Base-by-base conservation (phyloP, 2,797 vertebrate genomes). In the Ambastaia sidthimunki region DNA sequence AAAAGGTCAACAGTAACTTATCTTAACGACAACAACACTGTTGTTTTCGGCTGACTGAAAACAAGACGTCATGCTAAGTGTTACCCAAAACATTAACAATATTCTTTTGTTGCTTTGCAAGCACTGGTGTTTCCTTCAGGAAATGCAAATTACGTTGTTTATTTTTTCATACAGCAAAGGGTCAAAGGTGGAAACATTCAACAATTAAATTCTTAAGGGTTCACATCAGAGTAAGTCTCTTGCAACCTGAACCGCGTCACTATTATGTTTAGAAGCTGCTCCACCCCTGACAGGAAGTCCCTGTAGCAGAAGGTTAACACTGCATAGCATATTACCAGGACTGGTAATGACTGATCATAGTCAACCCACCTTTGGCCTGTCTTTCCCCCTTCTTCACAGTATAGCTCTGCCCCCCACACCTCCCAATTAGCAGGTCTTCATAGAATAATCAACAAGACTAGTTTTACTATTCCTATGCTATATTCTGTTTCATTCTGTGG, bases 141-240 rank as follows among this genome's bases (percentile, higher is more conserved):
- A 50, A 50, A 50, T 50, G 48, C 16, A 50, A 50, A 50, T 50
- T 1, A 37, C 7, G 34, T 37, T 37, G 34, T 37, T 37, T 7
- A 37, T 37, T 1, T 54, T 7, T 54, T 54, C 16, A 54, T 54
- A 7, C 6, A 54, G 16, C 18, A n/a, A n/a, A 54, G 18, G 13
- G 70, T 55, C 52, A 55, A 28, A 34, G n/a, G n/a, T 21, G 19
- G 31, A 71, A 37, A 37, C 21, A 37, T 71, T 57, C 31, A 71
- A 71, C 6, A 18, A 54, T 3, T 52, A 34, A 2, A 11, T 52
- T 52, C 16, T 16, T 52, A 10, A 0, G 18, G 48, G 18, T 54
- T 54, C 10, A 19, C 50, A 19, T 71, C 1, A 16, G 19, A 37
- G 31, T 9, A 37, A 12, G 54, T 13, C 18, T 37, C 25, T 54